These are phyloP conservation scores for Tortricodes alternella DNA, from an alignment of 2,888 invertebrate species.

Conservation along the genomic window DNA sequence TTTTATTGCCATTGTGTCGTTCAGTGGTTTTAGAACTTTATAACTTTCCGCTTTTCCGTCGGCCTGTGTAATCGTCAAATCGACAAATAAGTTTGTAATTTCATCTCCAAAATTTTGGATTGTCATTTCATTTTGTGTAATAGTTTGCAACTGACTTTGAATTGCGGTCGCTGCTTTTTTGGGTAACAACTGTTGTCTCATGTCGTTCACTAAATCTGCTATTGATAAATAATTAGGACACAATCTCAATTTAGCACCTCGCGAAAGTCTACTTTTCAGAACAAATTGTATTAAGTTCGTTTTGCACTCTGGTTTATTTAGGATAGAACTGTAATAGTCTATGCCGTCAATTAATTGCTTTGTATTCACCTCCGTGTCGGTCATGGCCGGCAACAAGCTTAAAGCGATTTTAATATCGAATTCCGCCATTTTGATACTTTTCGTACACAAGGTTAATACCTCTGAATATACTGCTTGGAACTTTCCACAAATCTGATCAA, in stretches of 20 bases:
- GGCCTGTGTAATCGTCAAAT: background rate
- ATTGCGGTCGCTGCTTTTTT: slow-evolving; percentile 19
- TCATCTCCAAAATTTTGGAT: background rate
- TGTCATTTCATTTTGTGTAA: slow-evolving; percentile 9
- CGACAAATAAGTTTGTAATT: background rate
- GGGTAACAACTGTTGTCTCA: slow-evolving; percentile 4
- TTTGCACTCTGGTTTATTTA: background rate
- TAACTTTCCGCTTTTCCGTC: background rate
- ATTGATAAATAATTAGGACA: background rate
- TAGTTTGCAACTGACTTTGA: slow-evolving; percentile 12
- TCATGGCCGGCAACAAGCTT: background rate
- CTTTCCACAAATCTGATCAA: background rate
- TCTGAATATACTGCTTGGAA: background rate
- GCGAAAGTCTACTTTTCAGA: slow-evolving; percentile 15
- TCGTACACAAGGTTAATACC: background rate
- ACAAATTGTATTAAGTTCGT: background rate
- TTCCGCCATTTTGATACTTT: background rate
- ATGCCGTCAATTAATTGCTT: background rate
- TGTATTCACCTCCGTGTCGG: background rate
- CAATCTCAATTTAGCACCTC: slow-evolving; percentile 11
- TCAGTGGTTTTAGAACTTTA: slow-evolving; percentile 16
- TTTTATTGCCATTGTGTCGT: slow-evolving; percentile 14
- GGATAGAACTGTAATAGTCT: background rate
- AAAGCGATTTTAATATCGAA: background rate
- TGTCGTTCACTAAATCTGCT: slow-evolving; percentile 2